phyloP scores from a whole-genome alignment of 2,888 invertebrate genomes.

The Prionchulus punctatus region DNA sequence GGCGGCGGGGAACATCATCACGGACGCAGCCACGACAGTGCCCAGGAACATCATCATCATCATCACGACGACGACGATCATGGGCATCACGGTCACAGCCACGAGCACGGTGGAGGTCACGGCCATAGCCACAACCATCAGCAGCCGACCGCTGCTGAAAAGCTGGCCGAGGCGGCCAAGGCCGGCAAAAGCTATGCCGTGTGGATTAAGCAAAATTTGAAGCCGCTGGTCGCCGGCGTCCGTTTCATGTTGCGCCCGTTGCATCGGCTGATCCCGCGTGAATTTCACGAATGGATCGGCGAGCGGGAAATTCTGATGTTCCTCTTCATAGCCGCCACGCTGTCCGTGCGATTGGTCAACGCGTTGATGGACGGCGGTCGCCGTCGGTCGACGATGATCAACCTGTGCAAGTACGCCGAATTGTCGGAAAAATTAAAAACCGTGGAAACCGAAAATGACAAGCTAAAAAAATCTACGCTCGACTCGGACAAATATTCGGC shows the following conservation, averaged over 20 bases:
- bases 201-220: not conserved
- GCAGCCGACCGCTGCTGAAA: not conserved
- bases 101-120: not conserved
- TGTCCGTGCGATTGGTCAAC: not conserved
- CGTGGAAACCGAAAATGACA: not conserved
- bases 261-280: not conserved
- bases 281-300: not conserved
- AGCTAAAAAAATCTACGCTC: not conserved
- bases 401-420: constrained; percentile 1
- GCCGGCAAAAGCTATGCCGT: not conserved
- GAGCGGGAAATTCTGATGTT: not conserved
- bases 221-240: not conserved
- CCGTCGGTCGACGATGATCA: not conserved
- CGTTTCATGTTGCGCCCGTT: not conserved
- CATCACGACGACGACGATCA: not conserved
- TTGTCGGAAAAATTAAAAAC: not conserved
- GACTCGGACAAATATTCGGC: not conserved
- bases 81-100: not conserved
- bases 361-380: not conserved
- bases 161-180: not conserved
- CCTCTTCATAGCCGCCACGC: not conserved
- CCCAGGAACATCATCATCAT: not conserved
- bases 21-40: not conserved
- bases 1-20: too few species aligned
- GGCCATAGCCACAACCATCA: not conserved